phyloP scores from a whole-genome alignment of 2,113 vertebrate genomes.

The Paramormyrops kingsleyae region DNA sequence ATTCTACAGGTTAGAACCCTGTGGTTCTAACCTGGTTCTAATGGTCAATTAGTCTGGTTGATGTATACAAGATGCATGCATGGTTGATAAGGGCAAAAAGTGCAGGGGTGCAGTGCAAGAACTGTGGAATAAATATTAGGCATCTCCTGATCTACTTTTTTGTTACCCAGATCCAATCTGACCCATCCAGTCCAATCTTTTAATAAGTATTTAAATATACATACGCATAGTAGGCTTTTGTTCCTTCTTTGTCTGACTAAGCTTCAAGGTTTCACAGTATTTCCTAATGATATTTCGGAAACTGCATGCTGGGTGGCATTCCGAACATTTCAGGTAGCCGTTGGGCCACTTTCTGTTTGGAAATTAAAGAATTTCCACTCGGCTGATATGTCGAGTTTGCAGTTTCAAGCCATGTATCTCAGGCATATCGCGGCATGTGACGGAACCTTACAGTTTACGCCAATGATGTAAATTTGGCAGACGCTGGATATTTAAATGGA shows the following conservation, averaged over 20 bases:
- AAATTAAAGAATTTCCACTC: background rate
- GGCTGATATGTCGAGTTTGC: background rate
- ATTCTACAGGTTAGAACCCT: background rate
- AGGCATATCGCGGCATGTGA: background rate
- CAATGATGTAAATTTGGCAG: background rate
- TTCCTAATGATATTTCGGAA: background rate
- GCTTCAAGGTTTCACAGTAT: background rate
- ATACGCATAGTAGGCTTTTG: too few relatives aligned
- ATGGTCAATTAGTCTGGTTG: background rate
- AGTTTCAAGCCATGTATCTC: background rate
- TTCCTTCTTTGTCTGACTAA: background rate
- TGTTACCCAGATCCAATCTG: too few relatives aligned
- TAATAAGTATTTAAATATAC: too few relatives aligned
- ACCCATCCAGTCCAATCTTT: background rate
- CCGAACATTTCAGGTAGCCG: background rate
- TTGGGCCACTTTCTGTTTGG: background rate
- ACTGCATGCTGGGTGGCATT: background rate
- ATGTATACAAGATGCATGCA: background rate
- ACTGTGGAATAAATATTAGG: background rate
- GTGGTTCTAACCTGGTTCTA: too few relatives aligned
- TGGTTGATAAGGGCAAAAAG: background rate
- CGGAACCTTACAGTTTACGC: background rate
- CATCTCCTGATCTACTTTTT: background rate
- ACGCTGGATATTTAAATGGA: too few relatives aligned
- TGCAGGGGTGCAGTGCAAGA: background rate